phyloP scores from a whole-genome alignment of 2,888 invertebrate genomes.

The Volucella inanis region DNA sequence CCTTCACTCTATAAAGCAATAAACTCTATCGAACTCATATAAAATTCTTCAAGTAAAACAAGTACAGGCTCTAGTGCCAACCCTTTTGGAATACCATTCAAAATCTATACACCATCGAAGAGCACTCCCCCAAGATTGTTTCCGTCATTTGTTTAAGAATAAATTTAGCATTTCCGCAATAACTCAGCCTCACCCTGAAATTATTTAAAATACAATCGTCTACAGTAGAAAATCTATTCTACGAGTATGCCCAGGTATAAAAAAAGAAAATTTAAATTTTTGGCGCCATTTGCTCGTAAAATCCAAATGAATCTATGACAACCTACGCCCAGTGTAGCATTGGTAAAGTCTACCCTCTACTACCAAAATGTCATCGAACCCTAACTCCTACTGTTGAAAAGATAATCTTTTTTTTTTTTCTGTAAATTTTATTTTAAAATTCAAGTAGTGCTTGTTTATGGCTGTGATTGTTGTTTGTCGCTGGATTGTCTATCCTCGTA shows the following conservation, averaged over 20 bases:
- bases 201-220: background rate
- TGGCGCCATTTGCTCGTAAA: constrained; percentile 21
- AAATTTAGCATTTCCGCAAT: background rate
- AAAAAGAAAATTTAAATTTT: background rate
- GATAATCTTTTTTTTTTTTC: constrained; percentile 7
- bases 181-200: background rate
- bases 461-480: constrained; percentile 57
- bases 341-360: background rate
- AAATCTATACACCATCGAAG: no score
- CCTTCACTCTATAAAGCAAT: no score
- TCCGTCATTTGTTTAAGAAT: no score
- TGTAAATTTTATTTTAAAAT: constrained; percentile 31
- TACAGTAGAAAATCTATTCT: no score
- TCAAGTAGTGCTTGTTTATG: constrained; percentile 49
- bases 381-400: constrained; percentile 9
- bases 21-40: no score
- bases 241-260: background rate
- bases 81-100: no score
- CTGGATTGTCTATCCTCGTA: constrained; percentile 44
- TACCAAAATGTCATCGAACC: constrained; percentile 58
- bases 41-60: no score
- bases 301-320: constrained; percentile 38
- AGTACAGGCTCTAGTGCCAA: no score
- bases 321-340: constrained; percentile 22
- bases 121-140: no score